These are phyloP conservation scores for Ophion obscuratus DNA, from an alignment of 2,888 invertebrate genomes.

Conservation along the genomic window DNA sequence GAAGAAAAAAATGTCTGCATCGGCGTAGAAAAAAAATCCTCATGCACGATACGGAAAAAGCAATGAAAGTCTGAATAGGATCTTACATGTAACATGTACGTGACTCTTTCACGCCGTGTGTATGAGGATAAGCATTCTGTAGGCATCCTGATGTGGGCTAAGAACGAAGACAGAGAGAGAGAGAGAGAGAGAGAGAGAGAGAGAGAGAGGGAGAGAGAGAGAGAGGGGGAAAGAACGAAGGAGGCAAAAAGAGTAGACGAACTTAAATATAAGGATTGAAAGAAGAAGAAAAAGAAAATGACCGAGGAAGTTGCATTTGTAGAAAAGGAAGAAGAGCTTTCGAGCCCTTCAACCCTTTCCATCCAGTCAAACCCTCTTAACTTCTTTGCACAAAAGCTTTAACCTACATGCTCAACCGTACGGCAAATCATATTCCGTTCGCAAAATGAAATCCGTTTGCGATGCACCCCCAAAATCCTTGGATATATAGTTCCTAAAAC, in stretches of 20 bases:
- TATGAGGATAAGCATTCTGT: slow-evolving; percentile 20
- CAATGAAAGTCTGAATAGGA: slow-evolving; percentile 54
- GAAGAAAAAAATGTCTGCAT: neutral
- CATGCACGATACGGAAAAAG: slow-evolving; percentile 8
- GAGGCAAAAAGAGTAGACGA: slow-evolving; percentile 52
- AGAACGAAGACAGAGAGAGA: slow-evolving; percentile 48
- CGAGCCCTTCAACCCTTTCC: slow-evolving; percentile 41
- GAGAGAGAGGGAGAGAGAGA: slow-evolving; percentile 20
- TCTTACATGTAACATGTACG: slow-evolving; percentile 62
- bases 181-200: slow-evolving; percentile 7
- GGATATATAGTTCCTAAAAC: slow-evolving; percentile 1
- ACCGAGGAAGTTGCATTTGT: slow-evolving; percentile 41
- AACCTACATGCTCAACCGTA: slow-evolving; percentile 77
- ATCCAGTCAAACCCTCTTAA: neutral
- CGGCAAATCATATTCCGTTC: slow-evolving; percentile 78
- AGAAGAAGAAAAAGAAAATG: slow-evolving; percentile 43
- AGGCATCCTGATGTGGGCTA: slow-evolving; percentile 42
- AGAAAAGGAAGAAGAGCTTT: slow-evolving; percentile 42
- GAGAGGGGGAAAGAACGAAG: slow-evolving; percentile 30
- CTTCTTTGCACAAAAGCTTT: slow-evolving; percentile 63
- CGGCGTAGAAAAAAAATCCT: slow-evolving; percentile 18
- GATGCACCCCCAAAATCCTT: slow-evolving; percentile 66
- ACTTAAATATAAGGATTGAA: slow-evolving; percentile 56
- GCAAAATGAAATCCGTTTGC: slow-evolving; percentile 76
- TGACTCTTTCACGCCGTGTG: slow-evolving; percentile 51